Evolutionary conservation across 53 echinoderm and acorn worm species (phyloP).

Genomic region (Arbacia lixula): DNA sequence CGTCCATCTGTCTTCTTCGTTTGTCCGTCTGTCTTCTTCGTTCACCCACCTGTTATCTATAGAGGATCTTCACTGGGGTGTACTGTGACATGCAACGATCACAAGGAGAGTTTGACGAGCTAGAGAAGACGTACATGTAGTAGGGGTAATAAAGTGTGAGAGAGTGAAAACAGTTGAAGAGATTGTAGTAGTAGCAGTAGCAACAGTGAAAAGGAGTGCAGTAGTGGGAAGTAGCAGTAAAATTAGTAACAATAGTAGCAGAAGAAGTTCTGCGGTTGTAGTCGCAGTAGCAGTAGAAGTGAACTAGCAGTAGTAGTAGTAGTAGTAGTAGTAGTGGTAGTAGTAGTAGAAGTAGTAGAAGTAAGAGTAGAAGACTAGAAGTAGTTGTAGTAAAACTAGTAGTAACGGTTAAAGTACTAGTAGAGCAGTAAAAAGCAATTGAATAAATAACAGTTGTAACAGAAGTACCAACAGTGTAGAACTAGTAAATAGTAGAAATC

Average conservation of each 20-base stretch:
- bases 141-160: too few relatives aligned
- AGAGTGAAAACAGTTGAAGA: not conserved
- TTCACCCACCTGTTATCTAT: too few relatives aligned
- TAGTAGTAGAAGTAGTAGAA: not conserved
- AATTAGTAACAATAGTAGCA: not conserved
- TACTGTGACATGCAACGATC: too few relatives aligned
- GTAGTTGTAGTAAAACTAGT: conserved; percentile 7
- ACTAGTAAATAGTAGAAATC: too few relatives aligned
- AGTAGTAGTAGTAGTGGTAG: not conserved
- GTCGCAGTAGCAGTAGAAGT: not conserved
- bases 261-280: not conserved
- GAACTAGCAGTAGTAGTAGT: conserved; percentile 4
- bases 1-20: not conserved
- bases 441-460: too few relatives aligned
- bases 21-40: too few relatives aligned
- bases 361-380: conserved; percentile 6
- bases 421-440: too few relatives aligned
- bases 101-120: too few relatives aligned
- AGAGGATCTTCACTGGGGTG: too few relatives aligned
- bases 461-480: too few relatives aligned
- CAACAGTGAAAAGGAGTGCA: not conserved
- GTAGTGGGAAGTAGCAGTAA: not conserved
- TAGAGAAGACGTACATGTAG: too few relatives aligned
- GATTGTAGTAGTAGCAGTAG: not conserved
- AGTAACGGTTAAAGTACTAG: not conserved